A percentile compares a stretch with the other conserved stretches of the same genome.
Conservation (phyloP, 2,113 vertebrate species). For the Crotalus viridis region DNA sequence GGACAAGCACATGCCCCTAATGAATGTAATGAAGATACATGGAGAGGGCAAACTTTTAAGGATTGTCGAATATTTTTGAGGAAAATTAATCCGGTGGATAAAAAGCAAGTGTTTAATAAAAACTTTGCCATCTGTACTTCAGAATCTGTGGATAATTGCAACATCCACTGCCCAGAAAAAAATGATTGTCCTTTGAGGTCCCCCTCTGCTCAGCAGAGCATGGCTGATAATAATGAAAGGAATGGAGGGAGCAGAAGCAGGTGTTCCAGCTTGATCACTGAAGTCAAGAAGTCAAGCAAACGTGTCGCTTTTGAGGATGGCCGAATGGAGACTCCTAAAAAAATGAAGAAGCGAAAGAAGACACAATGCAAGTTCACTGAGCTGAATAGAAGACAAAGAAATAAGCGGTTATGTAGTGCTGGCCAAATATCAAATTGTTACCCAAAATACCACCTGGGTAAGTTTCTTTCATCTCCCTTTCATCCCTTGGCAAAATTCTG, state of each 20-base stretch:
- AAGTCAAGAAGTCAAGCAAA: constrained; percentile 60
- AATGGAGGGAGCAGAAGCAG: constrained; percentile 60
- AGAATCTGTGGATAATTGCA: constrained; percentile 61
- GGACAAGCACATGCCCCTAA: constrained; percentile 67
- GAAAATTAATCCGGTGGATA: constrained; percentile 87
- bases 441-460: constrained; percentile 90
- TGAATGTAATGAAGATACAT: constrained; percentile 77
- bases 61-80: constrained; percentile 94
- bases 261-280: constrained; percentile 50
- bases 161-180: constrained; percentile 59
- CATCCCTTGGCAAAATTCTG: constrained; percentile 62
- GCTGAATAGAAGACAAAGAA: constrained; percentile 77
- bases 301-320: constrained; percentile 56
- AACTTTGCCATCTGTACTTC: constrained; percentile 66
- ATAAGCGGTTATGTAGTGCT: constrained; percentile 81
- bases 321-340: constrained; percentile 64
- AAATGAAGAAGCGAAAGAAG: constrained; percentile 76
- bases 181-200: constrained; percentile 70
- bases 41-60: constrained; percentile 85
- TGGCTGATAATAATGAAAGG: constrained; percentile 55
- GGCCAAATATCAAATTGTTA: constrained; percentile 83
- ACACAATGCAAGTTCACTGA: constrained; percentile 73
- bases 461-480: constrained; percentile 67
- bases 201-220: constrained; percentile 62
- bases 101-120: constrained; percentile 71